Evolutionary conservation across 2,113 vertebrate genomes (phyloP).

Genomic region (Origma solitaria): DNA sequence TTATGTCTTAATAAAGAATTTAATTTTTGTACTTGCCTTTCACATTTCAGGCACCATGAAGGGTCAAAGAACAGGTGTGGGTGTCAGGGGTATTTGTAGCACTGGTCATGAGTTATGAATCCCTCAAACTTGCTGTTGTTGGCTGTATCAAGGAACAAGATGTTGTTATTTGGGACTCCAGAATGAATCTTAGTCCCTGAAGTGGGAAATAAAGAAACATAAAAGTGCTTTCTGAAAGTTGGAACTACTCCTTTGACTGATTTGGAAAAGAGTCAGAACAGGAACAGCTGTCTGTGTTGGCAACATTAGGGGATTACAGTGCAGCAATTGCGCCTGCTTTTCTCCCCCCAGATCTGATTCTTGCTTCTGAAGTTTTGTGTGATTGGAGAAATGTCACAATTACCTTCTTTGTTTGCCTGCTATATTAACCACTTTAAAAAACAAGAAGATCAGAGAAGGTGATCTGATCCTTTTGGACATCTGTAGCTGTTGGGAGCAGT

Average conservation of each 20-base stretch:
- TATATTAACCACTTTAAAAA: neutral
- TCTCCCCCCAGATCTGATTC: neutral
- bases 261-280: neutral
- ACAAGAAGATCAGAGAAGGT: neutral
- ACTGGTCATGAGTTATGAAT: neutral
- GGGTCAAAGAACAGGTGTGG: constrained; percentile 3
- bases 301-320: neutral
- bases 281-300: neutral
- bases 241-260: neutral
- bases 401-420: neutral
- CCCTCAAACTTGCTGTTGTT: neutral
- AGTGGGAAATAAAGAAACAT: constrained; percentile 17
- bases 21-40: neutral
- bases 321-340: neutral
- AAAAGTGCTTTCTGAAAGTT: neutral
- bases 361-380: neutral
- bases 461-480: neutral
- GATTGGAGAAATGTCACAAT: neutral
- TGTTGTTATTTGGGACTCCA: neutral
- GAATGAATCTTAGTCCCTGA: constrained; percentile 4
- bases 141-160: neutral
- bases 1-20: neutral
- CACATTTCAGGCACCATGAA: neutral
- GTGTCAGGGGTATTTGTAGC: neutral
- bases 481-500: neutral